Base-by-base conservation (phyloP, 2,888 invertebrate species). In the Pristionchus japonicus region DNA sequence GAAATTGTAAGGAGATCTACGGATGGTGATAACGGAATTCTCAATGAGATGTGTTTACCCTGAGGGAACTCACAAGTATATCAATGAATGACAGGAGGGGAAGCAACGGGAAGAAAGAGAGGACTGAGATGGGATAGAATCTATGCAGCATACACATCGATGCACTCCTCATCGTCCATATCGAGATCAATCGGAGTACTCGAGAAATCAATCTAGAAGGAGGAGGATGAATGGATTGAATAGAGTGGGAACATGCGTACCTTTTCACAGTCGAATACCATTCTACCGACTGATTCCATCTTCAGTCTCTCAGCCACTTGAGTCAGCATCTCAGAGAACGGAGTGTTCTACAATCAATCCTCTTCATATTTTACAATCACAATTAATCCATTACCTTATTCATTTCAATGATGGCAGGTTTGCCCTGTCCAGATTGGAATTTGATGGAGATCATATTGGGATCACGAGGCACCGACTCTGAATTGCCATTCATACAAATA, bases 251-350 rank as follows among this genome's bases (percentile, higher is more conserved):
- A 13, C n/a, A n/a, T n/a, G 37, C 34, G 13, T 23, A 86, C 86
- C 86, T 67, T 57, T 31, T 86, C 86, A 27, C n/a, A 23, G 34
- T 86, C 86, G 49, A 86, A 86, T 13, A 86, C 67, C 20, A 86
- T 31, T 23, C n/a, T 64, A 37, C 34, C 47, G 31, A 86, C 23
- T 23, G 27, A 9, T 11, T 23, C 67, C 43, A 86, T 31, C 70
- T 86, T 86, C 27, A 86, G 70, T 17, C 13, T 31, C 20, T 64
- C 47, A 13, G 47, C 70, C 49, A 86, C 52, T 34, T 27, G n/a
- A 7, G 17, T 6, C 1, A 86, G 23, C 0, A 47, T 47, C n/a
- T 86, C 86, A 23, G 47, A 37, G 67, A 86, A 67, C 13, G 86
- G 86, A 20, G 23, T 17, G 9, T 40, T 61, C 86, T 86, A 31